Percentiles rank a stretch among this genome's conserved stretches.
These are phyloP conservation scores for Poeciliopsis paucimaculata DNA, from an alignment of 2,797 vertebrate species.

Conservation along the genomic window DNA sequence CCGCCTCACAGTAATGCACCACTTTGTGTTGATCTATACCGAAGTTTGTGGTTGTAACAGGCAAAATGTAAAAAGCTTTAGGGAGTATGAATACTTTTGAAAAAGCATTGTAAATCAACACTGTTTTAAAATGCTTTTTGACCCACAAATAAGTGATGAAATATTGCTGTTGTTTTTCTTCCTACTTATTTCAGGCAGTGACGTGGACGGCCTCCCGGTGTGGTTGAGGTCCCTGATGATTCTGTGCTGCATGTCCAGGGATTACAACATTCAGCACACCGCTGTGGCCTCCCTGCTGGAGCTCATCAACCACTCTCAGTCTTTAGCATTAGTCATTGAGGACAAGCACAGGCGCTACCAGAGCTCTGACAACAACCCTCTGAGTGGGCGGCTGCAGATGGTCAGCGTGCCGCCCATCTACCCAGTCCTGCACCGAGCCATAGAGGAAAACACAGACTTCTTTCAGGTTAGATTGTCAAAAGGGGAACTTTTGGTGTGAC, in stretches of 20 bases:
- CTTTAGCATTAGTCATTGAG: slow-evolving; percentile 92
- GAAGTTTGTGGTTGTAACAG: not conserved
- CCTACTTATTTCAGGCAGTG: slow-evolving; percentile 67
- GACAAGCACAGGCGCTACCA: slow-evolving; percentile 92
- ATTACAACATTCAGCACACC: slow-evolving; percentile 90
- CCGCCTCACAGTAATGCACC: not conserved
- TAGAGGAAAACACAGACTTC: slow-evolving; percentile 91
- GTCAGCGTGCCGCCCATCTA: slow-evolving; percentile 91
- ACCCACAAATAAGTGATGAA: not conserved
- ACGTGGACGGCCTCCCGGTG: slow-evolving; percentile 79
- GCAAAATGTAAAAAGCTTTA: not conserved
- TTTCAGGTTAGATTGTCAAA: slow-evolving; percentile 84
- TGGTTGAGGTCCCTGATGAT: slow-evolving; percentile 96
- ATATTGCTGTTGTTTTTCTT: not conserved
- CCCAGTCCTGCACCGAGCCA: slow-evolving; percentile 83
- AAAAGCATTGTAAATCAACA: not conserved
- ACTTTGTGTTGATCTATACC: not conserved
- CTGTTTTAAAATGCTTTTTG: not conserved
- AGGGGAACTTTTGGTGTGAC: not conserved
- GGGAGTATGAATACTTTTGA: not conserved
- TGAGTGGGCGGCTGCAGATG: slow-evolving; percentile 93
- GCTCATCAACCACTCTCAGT: slow-evolving; percentile 95
- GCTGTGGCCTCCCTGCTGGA: slow-evolving; percentile 92
- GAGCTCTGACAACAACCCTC: slow-evolving; percentile 83
- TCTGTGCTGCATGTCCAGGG: slow-evolving; percentile 89